Conservation (phyloP, 1,140 invertebrate species). For the Drepana arcuata region DNA sequence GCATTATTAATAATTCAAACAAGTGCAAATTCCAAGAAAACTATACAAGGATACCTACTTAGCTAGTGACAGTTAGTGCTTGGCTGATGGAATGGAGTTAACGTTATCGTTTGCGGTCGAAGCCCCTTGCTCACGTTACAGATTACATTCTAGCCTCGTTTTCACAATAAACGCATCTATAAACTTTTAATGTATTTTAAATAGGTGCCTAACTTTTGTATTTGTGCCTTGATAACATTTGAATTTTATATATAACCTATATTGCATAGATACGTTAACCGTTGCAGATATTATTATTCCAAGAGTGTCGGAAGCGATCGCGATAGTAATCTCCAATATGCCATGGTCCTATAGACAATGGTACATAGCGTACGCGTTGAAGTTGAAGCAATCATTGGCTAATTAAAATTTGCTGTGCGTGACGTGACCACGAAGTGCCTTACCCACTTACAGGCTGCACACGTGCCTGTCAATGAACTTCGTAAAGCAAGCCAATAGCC, state of each 20-base stretch:
- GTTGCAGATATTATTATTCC: slow-evolving; percentile 40
- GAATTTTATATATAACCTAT: too few relatives aligned
- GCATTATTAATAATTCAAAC: too few relatives aligned
- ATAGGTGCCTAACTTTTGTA: too few relatives aligned
- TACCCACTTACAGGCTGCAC: slow-evolving; percentile 62
- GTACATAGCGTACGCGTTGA: slow-evolving; percentile 27
- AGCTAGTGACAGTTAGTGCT: slow-evolving; percentile 1
- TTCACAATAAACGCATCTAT: slow-evolving; percentile 28
- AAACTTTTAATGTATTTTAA: too few relatives aligned
- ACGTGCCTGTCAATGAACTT: slow-evolving; percentile 70
- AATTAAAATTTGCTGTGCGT: slow-evolving; percentile 68
- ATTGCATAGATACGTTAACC: slow-evolving; percentile 14
- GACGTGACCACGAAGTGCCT: slow-evolving; percentile 53
- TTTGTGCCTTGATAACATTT: too few relatives aligned
- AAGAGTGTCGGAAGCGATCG: slow-evolving; percentile 19
- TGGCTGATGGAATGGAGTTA: too few relatives aligned
- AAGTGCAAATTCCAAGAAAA: too few relatives aligned
- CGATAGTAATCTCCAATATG: slow-evolving; percentile 32
- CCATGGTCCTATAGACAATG: slow-evolving; percentile 39
- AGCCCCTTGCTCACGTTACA: slow-evolving; percentile 50
- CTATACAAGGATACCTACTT: background rate
- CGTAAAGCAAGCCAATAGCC: slow-evolving; percentile 39
- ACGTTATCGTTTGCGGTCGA: slow-evolving; percentile 53
- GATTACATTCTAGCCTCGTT: slow-evolving; percentile 49
- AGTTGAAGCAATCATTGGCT: slow-evolving; percentile 53